Conservation (phyloP, 2,888 invertebrate genomes). For the Parascotia fuliginaria region DNA sequence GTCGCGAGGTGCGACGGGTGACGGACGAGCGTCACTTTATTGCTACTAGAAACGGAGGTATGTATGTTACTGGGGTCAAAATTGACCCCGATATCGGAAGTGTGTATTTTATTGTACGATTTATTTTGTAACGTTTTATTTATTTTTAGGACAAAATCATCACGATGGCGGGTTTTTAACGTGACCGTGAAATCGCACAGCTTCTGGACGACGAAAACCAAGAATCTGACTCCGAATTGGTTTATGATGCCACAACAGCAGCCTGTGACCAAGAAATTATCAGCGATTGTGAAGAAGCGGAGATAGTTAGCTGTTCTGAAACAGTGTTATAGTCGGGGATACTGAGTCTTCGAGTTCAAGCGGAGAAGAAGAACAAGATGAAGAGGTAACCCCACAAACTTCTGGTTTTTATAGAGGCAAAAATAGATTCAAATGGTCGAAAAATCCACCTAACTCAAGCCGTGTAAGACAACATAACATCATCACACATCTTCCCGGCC, state of each 20-base stretch:
- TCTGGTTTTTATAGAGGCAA: no score
- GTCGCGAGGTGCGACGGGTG: slow-evolving; percentile 8
- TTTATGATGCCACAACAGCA: no score
- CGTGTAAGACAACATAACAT: neutral
- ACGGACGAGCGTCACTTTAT: slow-evolving; percentile 10
- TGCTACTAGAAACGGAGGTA: slow-evolving; percentile 12
- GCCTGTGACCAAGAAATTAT: no score
- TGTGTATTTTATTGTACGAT: slow-evolving; percentile 37
- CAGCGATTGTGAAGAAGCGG: no score
- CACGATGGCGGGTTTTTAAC: slow-evolving; percentile 2
- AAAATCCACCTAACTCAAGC: neutral
- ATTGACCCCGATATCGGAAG: slow-evolving; percentile 14
- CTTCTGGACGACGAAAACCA: neutral
- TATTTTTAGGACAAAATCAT: slow-evolving; percentile 1
- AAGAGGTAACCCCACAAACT: no score
- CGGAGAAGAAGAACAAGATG: no score
- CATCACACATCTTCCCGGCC: neutral
- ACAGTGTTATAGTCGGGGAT: no score
- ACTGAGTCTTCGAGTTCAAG: no score
- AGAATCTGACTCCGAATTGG: neutral
- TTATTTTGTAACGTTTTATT: slow-evolving; percentile 19
- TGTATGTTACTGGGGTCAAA: slow-evolving; percentile 9
- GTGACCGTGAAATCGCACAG: neutral
- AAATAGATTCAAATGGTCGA: no score
- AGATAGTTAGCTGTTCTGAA: no score